Evolutionary conservation across 2,113 vertebrate species (phyloP).

Genomic region (Nothobranchius kuhntae): DNA sequence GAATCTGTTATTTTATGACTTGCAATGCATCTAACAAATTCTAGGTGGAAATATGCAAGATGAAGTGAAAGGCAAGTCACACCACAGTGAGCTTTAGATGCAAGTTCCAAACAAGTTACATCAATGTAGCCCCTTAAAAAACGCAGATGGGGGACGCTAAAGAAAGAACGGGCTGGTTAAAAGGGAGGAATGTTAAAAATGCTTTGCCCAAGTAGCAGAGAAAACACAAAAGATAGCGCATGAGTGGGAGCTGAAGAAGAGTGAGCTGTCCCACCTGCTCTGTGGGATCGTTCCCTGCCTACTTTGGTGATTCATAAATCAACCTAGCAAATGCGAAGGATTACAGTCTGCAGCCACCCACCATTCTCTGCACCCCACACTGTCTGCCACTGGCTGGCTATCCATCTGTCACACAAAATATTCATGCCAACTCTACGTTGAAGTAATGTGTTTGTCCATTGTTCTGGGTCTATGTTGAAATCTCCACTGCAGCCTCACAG

Average conservation of each 20-base stretch:
- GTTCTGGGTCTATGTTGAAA: background rate
- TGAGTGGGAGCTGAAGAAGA: conserved; percentile 48
- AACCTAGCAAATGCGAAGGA: conserved; percentile 44
- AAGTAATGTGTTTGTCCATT: background rate
- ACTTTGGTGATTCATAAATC: conserved; percentile 60
- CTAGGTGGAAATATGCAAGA: too few species aligned
- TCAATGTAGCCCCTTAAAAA: background rate
- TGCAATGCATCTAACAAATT: too few species aligned
- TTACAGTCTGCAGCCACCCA: conserved; percentile 48
- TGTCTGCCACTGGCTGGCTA: conserved; percentile 30
- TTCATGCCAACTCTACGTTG: conserved; percentile 10
- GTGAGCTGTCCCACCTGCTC: conserved; percentile 44
- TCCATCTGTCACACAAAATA: conserved; percentile 54
- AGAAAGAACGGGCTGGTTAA: conserved; percentile 22
- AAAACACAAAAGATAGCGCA: conserved; percentile 38
- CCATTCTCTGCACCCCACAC: conserved; percentile 22
- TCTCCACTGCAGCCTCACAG: background rate
- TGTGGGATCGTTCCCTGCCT: conserved; percentile 44
- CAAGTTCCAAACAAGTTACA: background rate
- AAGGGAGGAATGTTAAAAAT: conserved; percentile 61
- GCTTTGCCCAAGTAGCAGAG: conserved; percentile 23
- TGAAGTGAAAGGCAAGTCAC: too few species aligned
- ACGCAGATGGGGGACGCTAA: background rate
- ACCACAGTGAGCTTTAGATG: too few species aligned
- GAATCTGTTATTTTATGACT: too few species aligned